Evolutionary conservation across 2,113 vertebrate genomes (phyloP).

Genomic region (Ptilorrhoa leucosticta): DNA sequence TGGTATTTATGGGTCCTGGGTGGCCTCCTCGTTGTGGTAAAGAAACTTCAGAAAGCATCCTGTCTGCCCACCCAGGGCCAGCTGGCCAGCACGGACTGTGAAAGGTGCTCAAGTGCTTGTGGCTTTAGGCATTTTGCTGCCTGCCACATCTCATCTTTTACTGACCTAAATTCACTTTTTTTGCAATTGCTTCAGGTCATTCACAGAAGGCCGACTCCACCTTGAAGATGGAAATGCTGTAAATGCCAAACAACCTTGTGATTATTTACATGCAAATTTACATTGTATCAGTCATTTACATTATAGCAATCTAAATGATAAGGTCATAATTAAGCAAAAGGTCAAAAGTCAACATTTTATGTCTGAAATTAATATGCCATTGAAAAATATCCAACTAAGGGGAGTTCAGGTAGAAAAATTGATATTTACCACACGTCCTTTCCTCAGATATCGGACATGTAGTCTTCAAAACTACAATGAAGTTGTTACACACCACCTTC

Average conservation of each 20-base stretch:
- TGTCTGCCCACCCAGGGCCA: not conserved
- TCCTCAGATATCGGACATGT: not conserved
- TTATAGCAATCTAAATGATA: not conserved
- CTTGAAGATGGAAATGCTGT: not conserved
- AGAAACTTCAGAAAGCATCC: not conserved
- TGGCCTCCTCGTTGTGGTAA: not conserved
- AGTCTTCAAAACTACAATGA: not conserved
- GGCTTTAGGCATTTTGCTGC: slow-evolving; percentile 2
- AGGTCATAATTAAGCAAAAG: not conserved
- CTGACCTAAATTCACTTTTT: not conserved
- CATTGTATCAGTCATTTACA: not conserved
- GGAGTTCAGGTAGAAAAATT: not conserved
- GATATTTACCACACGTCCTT: not conserved
- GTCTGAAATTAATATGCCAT: not conserved
- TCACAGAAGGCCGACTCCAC: not conserved
- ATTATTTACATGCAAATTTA: not conserved
- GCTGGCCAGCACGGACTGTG: rapidly evolving
- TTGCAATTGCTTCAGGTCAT: not conserved
- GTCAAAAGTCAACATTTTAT: not conserved
- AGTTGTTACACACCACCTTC: slow-evolving; percentile 41
- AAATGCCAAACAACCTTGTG: not conserved
- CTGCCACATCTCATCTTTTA: not conserved
- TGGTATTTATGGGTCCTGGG: not conserved
- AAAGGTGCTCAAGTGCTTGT: not conserved
- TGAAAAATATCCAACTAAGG: not conserved